phyloP scores from a whole-genome alignment of 2,797 vertebrate species.

The Yasuhikotakia modesta region DNA sequence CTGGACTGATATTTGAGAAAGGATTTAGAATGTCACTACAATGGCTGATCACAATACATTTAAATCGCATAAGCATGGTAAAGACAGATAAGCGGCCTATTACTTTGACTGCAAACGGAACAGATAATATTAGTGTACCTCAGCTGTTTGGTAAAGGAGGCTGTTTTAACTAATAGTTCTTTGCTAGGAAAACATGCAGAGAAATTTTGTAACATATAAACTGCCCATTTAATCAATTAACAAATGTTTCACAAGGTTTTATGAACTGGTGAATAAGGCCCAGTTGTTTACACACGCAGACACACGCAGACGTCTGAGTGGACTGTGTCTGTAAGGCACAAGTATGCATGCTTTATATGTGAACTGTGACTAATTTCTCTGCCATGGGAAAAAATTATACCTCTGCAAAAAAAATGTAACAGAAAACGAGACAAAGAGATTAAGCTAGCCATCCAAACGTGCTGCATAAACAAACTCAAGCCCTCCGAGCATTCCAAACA shows the following conservation, averaged over 20 bases:
- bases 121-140: conserved; percentile 33
- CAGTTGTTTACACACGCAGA: too few relatives aligned
- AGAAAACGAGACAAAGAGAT: conserved; percentile 20
- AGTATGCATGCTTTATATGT: neutral
- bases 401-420: conserved; percentile 49
- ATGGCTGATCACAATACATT: conserved; percentile 10
- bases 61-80: conserved; percentile 19
- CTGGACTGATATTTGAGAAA: conserved; percentile 38
- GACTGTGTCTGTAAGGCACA: neutral
- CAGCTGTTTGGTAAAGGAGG: conserved; percentile 10
- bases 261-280: too few relatives aligned
- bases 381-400: conserved; percentile 2
- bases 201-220: too few relatives aligned
- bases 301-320: neutral
- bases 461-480: conserved; percentile 65
- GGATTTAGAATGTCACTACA: conserved; percentile 39
- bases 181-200: neutral
- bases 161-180: neutral
- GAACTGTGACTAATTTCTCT: neutral
- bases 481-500: conserved; percentile 60
- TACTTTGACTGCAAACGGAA: conserved; percentile 22
- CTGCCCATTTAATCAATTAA: too few relatives aligned
- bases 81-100: conserved; percentile 10
- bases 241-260: too few relatives aligned
- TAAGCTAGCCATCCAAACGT: conserved; percentile 50